Percentiles rank a stretch among this genome's conserved stretches.
phyloP scores from a whole-genome alignment of 1,140 invertebrate species.

The Drosophila arawakana region DNA sequence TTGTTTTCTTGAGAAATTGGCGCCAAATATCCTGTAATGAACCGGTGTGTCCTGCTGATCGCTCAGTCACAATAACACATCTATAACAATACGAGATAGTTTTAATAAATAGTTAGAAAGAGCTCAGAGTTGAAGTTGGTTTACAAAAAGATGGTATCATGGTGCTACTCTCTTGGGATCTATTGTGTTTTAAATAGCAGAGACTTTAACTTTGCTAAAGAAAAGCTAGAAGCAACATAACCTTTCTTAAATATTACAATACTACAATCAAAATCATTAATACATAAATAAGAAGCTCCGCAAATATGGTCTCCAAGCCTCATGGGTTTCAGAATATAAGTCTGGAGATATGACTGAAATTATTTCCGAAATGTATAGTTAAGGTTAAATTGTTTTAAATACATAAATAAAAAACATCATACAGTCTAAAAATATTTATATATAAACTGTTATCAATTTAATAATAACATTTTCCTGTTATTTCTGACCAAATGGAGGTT shows the following conservation, averaged over 20 bases:
- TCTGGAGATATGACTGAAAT: no score
- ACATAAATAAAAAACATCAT: no score
- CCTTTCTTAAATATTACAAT: no score
- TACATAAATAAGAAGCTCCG: no score
- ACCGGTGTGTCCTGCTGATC: constrained; percentile 51
- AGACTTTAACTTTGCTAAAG: no score
- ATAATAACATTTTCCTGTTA: constrained; percentile 31
- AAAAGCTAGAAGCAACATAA: no score
- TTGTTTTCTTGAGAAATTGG: constrained; percentile 31
- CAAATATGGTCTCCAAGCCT: no score
- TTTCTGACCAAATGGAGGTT: constrained; percentile 32
- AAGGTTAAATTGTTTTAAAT: no score
- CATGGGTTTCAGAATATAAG: no score
- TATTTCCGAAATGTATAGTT: no score
- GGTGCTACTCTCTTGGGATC: not conserved
- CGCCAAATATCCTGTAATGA: constrained; percentile 48
- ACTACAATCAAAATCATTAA: no score
- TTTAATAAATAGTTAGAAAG: not conserved
- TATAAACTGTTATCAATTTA: not conserved
- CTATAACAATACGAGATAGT: not conserved
- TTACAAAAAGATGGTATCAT: not conserved
- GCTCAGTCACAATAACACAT: constrained; percentile 11
- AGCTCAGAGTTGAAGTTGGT: not conserved
- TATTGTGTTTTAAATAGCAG: not conserved
- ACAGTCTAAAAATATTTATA: no score